Evolutionary conservation across 2,888 invertebrate genomes (phyloP), one percentile per base, ranked within the genome.

Genomic region (Empis livida): DNA sequence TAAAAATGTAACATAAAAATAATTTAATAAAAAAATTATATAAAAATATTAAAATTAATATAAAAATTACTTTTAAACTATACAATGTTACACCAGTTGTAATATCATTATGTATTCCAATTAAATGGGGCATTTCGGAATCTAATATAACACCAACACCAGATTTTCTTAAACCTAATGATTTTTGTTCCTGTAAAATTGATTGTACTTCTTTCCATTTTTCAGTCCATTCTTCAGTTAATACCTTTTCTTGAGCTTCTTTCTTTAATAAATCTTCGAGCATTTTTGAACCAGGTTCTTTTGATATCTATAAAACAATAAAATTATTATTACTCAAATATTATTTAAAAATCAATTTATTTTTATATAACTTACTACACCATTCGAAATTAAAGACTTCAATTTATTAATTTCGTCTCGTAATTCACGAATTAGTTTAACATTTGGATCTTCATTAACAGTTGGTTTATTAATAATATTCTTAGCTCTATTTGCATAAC

Each of bases 121-220:
- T 86, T 6, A 94, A 76, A 71, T 94, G 93, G 0, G 93, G 93
- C 76, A 87, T 82, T 61, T 91, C 90, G 0, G 91, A 91, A 66
- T 91, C 90, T 43, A 91, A 70, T 2, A 91, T 88, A 0, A 92
- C 90, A 1, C 93, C 93, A 1, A 86, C 79, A 0, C 89, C 89
- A 40, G 90, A 85, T 70, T 91, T 92, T 39, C 92, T 73, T 48
- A 93, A 70, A 0, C 90, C 92, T 23, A 91, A 71, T 5, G 90
- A 87, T 61, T 85, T 82, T 67, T 92, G 90, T 61, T 93, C 92
- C 62, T 89, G 82, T 32, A 90, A 70, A 56, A 91, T 91, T 56
- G 84, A 83, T 62, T 91, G 90, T 1, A 91, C 89, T 61, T 88
- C 88, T 44, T 87, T 77, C 93, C 93, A 93, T 64, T 92, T 92